Evolutionary conservation across 2,888 invertebrate species (phyloP).

Genomic region (Crocallis elinguaria): DNA sequence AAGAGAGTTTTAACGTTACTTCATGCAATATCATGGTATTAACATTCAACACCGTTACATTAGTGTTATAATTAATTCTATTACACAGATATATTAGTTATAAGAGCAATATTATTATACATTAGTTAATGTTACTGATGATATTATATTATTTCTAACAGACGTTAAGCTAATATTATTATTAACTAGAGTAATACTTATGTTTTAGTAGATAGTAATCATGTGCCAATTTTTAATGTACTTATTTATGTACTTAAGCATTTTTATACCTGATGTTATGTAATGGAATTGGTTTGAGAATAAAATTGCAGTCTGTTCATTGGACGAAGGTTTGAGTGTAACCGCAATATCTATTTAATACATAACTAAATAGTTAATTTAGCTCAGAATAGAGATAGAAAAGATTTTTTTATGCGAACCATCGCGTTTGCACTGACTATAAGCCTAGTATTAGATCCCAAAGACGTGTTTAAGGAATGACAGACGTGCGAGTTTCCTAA

Average conservation of each 20-base stretch:
- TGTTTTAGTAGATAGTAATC: slow-evolving; percentile 30
- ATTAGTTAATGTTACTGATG: slow-evolving; percentile 18
- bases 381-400: no score
- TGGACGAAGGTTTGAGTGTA: no score
- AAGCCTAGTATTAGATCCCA: no score
- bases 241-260: slow-evolving; percentile 38
- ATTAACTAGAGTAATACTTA: slow-evolving; percentile 29
- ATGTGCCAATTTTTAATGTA: slow-evolving; percentile 32
- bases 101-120: slow-evolving; percentile 19
- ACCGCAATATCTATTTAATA: no score
- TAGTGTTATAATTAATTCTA: background rate
- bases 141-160: slow-evolving; percentile 17
- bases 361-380: no score
- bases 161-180: slow-evolving; percentile 36
- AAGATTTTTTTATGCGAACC: no score
- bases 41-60: background rate
- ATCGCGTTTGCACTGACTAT: no score
- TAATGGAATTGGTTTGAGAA: background rate
- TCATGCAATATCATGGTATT: background rate
- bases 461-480: no score
- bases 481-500: no score
- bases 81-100: slow-evolving; percentile 3
- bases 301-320: background rate
- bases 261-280: slow-evolving; percentile 2
- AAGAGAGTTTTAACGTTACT: no score